Percentiles rank a stretch among this genome's conserved stretches.
Conservation (phyloP, 2,888 invertebrate species). For the Dolichomitus sp. region DNA sequence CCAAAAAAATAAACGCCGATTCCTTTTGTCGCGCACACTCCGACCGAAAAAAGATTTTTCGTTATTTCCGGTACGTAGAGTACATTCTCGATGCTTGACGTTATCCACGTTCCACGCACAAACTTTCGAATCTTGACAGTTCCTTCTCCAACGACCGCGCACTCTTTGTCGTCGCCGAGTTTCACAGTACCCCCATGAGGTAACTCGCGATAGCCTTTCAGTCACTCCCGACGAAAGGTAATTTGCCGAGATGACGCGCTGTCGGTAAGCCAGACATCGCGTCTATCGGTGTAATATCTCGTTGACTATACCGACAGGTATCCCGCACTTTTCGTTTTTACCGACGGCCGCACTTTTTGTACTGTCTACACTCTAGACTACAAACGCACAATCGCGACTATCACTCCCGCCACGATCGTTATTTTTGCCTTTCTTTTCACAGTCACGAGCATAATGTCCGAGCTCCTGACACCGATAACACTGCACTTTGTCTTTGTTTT, state of each 20-base stretch:
- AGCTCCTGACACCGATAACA: slow-evolving; percentile 46
- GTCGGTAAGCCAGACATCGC: slow-evolving; percentile 38
- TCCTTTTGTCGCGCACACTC: neutral
- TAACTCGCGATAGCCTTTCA: neutral
- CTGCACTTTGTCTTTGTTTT: slow-evolving; percentile 28
- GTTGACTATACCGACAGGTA: neutral
- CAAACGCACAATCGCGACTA: slow-evolving; percentile 31
- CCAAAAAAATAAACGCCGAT: neutral
- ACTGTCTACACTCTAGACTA: slow-evolving; percentile 1
- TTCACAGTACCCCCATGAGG: slow-evolving; percentile 1
- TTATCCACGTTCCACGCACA: slow-evolving; percentile 2
- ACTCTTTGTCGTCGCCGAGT: slow-evolving; percentile 21
- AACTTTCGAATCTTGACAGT: neutral
- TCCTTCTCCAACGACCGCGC: slow-evolving; percentile 2
- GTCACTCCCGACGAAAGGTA: slow-evolving; percentile 11
- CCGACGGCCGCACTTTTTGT: neutral
- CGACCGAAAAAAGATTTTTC: slow-evolving; percentile 23
- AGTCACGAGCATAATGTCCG: slow-evolving; percentile 45
- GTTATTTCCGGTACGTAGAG: slow-evolving; percentile 2
- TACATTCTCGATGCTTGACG: neutral
- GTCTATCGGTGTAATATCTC: slow-evolving; percentile 10
- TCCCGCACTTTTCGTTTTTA: neutral
- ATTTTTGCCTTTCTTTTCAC: slow-evolving; percentile 17
- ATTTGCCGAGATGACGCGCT: slow-evolving; percentile 24
- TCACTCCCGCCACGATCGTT: slow-evolving; percentile 20